phyloP scores from a whole-genome alignment of 2,113 vertebrate genomes.

The Amblyopsis rosae region DNA sequence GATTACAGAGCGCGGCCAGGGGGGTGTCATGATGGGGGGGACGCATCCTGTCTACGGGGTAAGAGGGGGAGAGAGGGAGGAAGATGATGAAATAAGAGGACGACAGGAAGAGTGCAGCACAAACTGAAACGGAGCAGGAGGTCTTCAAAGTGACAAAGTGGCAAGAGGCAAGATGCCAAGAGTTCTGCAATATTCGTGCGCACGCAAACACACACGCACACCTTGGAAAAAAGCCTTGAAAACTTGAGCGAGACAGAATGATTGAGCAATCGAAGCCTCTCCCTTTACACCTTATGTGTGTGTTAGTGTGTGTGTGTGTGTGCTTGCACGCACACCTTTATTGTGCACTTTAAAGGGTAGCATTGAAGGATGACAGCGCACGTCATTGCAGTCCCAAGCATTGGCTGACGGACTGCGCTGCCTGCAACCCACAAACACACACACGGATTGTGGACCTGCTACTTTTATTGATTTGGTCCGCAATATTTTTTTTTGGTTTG shows the following conservation, averaged over 20 bases:
- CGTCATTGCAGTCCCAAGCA: constrained; percentile 8
- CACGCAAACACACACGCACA: constrained; percentile 5
- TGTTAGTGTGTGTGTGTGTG: constrained; percentile 11
- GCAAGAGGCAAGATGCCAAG: constrained; percentile 53
- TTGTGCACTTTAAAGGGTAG: not conserved
- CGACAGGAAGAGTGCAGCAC: not conserved
- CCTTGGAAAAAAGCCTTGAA: constrained; percentile 3
- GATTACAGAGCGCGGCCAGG: too few relatives aligned
- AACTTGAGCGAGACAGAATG: constrained; percentile 11
- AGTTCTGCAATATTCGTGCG: constrained; percentile 41
- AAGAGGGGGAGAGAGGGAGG: too few relatives aligned
- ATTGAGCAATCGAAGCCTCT: constrained; percentile 10
- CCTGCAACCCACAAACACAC: not conserved
- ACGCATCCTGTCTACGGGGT: too few relatives aligned
- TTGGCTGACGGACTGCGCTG: constrained; percentile 9
- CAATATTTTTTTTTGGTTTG: constrained; percentile 11
- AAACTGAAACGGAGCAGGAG: constrained; percentile 25
- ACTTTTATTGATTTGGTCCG: constrained; percentile 37
- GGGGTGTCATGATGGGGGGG: too few relatives aligned
- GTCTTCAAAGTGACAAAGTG: constrained; percentile 65
- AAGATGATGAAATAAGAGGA: too few relatives aligned
- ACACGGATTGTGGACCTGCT: constrained; percentile 14
- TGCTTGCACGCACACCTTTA: not conserved
- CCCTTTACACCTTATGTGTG: not conserved
- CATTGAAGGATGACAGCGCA: constrained; percentile 24